phyloP scores from a whole-genome alignment of 2,113 vertebrate genomes.

The Siniperca knerii region DNA sequence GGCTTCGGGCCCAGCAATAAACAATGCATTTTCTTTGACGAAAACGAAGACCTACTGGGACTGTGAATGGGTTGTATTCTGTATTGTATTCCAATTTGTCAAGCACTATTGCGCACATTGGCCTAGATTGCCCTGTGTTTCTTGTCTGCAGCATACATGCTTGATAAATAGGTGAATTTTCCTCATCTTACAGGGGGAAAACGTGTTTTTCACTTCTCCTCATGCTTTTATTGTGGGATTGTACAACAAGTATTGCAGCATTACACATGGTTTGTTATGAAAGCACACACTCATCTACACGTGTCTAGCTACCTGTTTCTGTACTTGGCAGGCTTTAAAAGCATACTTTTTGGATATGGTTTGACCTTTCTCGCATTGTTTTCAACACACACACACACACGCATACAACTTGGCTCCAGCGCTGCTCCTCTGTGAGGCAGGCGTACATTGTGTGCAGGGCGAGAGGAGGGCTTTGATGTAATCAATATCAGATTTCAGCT shows the following conservation, averaged over 20 bases:
- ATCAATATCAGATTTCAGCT: slow-evolving; percentile 84
- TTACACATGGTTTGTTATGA: slow-evolving; percentile 65
- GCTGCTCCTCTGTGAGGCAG: slow-evolving; percentile 56
- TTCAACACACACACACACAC: slow-evolving; percentile 23
- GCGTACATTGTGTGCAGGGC: slow-evolving; percentile 71
- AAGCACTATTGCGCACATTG: slow-evolving; percentile 42
- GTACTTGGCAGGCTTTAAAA: slow-evolving; percentile 65
- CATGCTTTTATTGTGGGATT: background rate
- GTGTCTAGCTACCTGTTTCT: slow-evolving; percentile 61
- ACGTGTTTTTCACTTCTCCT: background rate
- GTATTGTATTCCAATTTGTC: slow-evolving; percentile 64
- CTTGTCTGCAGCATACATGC: background rate
- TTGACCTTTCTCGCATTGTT: slow-evolving; percentile 72
- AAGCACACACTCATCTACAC: slow-evolving; percentile 67
- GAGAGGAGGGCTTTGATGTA: slow-evolving; percentile 76
- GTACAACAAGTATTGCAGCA: slow-evolving; percentile 45
- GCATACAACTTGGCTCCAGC: slow-evolving; percentile 57
- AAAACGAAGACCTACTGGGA: slow-evolving; percentile 40
- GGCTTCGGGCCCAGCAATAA: slow-evolving; percentile 53
- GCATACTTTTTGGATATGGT: slow-evolving; percentile 67
- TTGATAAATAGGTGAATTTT: slow-evolving; percentile 5
- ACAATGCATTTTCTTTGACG: slow-evolving; percentile 51
- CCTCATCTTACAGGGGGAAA: background rate
- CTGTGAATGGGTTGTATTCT: slow-evolving; percentile 36
- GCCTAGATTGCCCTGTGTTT: slow-evolving; percentile 39